A percentile compares a stretch with the other conserved stretches of the same genome.
Evolutionary conservation across 1,140 invertebrate genomes (phyloP).

Genomic region (Oryzaephilus surinamensis): DNA sequence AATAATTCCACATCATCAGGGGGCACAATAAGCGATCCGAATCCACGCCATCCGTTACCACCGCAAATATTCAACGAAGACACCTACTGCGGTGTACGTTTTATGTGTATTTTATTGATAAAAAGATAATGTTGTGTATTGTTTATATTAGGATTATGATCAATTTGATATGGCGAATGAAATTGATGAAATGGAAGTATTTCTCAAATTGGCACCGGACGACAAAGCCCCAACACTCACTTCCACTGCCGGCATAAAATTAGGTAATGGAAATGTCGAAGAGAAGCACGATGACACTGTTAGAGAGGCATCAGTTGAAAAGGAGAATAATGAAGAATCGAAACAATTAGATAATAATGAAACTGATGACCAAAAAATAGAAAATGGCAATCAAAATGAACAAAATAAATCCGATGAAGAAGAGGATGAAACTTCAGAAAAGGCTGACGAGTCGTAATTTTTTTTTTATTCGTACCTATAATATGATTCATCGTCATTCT

Average conservation of each 20-base stretch:
- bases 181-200: constrained; percentile 78
- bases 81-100: constrained; percentile 80
- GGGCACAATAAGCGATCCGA: constrained; percentile 48
- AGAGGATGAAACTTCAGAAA: constrained; percentile 8
- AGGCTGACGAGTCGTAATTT: constrained; percentile 10
- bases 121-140: neutral
- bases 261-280: constrained; percentile 17
- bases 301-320: constrained; percentile 20
- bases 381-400: constrained; percentile 13
- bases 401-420: constrained; percentile 8
- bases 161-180: constrained; percentile 87
- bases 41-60: constrained; percentile 50
- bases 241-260: constrained; percentile 20
- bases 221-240: constrained; percentile 18
- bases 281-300: no score
- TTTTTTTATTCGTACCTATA: no score
- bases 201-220: constrained; percentile 53
- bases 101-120: neutral
- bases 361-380: constrained; percentile 9
- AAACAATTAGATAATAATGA: constrained; percentile 12
- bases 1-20: constrained; percentile 69
- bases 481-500: no score
- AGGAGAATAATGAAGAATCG: constrained; percentile 15
- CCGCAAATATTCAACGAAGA: constrained; percentile 90
- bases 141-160: constrained; percentile 69